Evolutionary conservation across 2,113 vertebrate genomes (phyloP), one percentile per base, ranked within the genome.

Genomic region (Etheostoma cragini): DNA sequence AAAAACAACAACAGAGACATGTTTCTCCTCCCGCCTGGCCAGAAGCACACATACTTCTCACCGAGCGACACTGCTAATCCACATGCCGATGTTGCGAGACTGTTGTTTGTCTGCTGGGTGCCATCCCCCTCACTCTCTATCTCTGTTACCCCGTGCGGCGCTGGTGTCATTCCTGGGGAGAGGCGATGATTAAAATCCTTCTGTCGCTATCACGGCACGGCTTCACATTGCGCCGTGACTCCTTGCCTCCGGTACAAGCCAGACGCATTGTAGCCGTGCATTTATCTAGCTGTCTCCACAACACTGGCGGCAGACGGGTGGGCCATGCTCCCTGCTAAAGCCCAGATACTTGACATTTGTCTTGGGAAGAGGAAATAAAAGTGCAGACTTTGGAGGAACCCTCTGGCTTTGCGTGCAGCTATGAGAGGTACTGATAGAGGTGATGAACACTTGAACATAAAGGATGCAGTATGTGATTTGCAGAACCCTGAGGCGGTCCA

Each of bases 141-240:
- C 93, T 90, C 90, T 83, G 90, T 90, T 92, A 85, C 89, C 90
- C 87, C 86, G 88, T 83, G 82, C 50, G 61, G 87, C 61, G 87
- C 79, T 84, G 74, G 89, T 93, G 94, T 93, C 94, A 92, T 90
- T 94, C 91, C 92, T 49, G 90, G 92, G 87, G 91, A 91, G 91
- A 84, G 86, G 83, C 69, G 85, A 93, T 94, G 93, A 94, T 93
- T 94, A 93, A 94, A 93, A 92, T 83, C 92, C 92, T 91, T 87
- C 92, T 90, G 91, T 90, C 50, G 87, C 85, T 81, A 82, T 78
- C 83, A 15, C 80, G 64, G 84, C 89, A n/a, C 72, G 67, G 89
- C 87, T 88, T 90, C 84, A 70, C 84, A 22, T 82, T 74, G 77
- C 62, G 57, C 87, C 73, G 81, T 81, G 86, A 92, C 92, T 91